Evolutionary conservation across 1,140 invertebrate genomes (phyloP).

Genomic region (Cryptotermes secundus): DNA sequence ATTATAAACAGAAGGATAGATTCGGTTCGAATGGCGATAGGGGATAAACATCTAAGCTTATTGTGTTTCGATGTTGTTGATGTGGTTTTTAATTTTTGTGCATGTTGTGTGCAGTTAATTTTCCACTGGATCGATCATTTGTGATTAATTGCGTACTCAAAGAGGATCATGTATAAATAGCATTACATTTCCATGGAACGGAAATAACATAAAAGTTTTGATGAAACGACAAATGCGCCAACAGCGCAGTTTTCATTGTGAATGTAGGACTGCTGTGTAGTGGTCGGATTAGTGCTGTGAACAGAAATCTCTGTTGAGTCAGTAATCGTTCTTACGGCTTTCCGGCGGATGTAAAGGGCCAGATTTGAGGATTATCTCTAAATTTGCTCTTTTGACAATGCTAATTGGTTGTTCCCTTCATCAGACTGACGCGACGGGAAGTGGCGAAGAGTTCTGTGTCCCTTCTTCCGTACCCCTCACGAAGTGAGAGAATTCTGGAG

Average conservation of each 20-base stretch:
- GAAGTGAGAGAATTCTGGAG: no score
- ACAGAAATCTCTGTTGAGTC: no score
- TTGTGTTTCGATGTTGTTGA: neutral
- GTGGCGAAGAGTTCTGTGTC: no score
- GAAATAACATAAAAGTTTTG: neutral
- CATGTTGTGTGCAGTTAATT: neutral
- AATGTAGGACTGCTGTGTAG: no score
- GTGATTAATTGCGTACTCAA: constrained; percentile 2
- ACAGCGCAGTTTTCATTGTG: neutral
- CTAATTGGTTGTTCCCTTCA: no score
- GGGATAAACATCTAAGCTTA: neutral
- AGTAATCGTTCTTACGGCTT: no score
- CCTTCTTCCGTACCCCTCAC: no score
- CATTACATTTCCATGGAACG: neutral
- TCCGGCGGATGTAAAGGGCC: no score
- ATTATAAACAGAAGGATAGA: neutral
- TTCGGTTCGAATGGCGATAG: neutral
- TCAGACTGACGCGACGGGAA: no score
- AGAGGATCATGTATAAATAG: constrained; percentile 14
- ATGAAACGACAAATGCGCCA: neutral
- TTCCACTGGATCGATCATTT: neutral
- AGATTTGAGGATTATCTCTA: no score
- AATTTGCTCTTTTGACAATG: no score
- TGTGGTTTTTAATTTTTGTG: neutral
- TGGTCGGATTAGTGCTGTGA: no score